Percentiles rank a stretch among this genome's conserved stretches.
Evolutionary conservation across 1,140 invertebrate genomes (phyloP).

Genomic region (Steinernema feltiae): DNA sequence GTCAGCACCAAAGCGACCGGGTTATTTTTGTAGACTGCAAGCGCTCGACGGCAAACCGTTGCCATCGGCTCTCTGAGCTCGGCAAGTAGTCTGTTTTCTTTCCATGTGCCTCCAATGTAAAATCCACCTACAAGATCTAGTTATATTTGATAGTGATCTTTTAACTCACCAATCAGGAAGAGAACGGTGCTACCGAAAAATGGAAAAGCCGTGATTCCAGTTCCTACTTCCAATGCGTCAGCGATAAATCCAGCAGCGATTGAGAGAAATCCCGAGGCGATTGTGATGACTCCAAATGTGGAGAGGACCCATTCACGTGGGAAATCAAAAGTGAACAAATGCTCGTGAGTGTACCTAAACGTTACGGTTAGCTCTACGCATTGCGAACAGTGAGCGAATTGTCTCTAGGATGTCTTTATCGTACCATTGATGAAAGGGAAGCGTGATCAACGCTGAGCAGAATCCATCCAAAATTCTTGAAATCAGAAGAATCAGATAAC

Average conservation of each 20-base stretch:
- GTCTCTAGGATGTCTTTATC: not conserved
- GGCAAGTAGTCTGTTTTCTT: conserved; percentile 27
- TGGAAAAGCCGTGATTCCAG: conserved; percentile 21
- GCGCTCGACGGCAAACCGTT: conserved; percentile 15
- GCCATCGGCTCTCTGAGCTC: conserved; percentile 16
- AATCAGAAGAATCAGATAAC: conserved; percentile 20
- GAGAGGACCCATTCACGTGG: conserved; percentile 24
- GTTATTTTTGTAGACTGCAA: conserved; percentile 16
- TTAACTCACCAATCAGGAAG: conserved; percentile 14
- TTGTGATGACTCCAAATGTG: conserved; percentile 22
- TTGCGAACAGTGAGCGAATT: not conserved
- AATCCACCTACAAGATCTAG: conserved; percentile 14
- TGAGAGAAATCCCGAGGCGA: conserved; percentile 25
- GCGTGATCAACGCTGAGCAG: conserved; percentile 25
- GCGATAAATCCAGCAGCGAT: conserved; percentile 23
- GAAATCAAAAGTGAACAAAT: conserved; percentile 27
- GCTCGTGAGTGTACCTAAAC: conserved; percentile 26
- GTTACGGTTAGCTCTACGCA: no score
- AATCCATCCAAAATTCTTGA: conserved; percentile 27
- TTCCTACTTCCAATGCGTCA: conserved; percentile 19
- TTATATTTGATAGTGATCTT: not conserved
- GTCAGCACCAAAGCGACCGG: conserved; percentile 23
- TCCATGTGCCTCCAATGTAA: conserved; percentile 23
- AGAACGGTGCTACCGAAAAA: conserved; percentile 22
- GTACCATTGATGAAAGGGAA: conserved; percentile 32